Evolutionary conservation across 2,113 vertebrate species (phyloP), one percentile per base, ranked within the genome.

Genomic region (Poecile atricapillus): DNA sequence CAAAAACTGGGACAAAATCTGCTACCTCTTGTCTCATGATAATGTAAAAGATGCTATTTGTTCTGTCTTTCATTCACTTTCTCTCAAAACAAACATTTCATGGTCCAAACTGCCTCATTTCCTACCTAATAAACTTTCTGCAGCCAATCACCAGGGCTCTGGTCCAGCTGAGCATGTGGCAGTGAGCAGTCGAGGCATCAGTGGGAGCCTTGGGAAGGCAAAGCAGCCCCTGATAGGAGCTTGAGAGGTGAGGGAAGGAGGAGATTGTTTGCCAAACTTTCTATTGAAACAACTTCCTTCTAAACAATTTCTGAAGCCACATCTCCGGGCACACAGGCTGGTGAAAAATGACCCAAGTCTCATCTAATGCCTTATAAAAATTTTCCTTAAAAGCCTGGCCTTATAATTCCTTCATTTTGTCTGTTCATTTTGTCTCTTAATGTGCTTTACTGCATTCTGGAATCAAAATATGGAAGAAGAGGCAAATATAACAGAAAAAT

Each of bases 191-290:
- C 0, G 0, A 46, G 14, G 22, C 6, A 74, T 23, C 43, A 65
- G 50, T n/a, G 43, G 50, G 31, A 76, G 31, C 7, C n/a, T 35
- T 10, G 49, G 28, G 43, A 39, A 52, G 17, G n/a, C 37, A 68
- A 41, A 33, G 25, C 11, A 37, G 25, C 27, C 13, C 12, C 22
- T 11, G 17, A 4, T 0, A 33, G 35, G 15, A 43, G 8, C 15
- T 3, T 21, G 22, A 35, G 21, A n/a, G 20, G 8, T 3, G 2
- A 27, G 2, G 5, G 53, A 63, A 39, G 16, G 11, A 76, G 22
- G 7, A 2, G 5, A 18, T 80, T 20, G 5, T 39, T 83, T 0
- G 0, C 10, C 21, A 11, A 13, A 33, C 2, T 21, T 70, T 37
- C 33, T 9, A 17, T 17, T 9, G 27, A 24, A 88, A 39, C 7